A percentile compares a stretch with the other conserved stretches of the same genome.
phyloP scores from a whole-genome alignment of 2,888 invertebrate species.

The Leptogaster cylindrica region DNA sequence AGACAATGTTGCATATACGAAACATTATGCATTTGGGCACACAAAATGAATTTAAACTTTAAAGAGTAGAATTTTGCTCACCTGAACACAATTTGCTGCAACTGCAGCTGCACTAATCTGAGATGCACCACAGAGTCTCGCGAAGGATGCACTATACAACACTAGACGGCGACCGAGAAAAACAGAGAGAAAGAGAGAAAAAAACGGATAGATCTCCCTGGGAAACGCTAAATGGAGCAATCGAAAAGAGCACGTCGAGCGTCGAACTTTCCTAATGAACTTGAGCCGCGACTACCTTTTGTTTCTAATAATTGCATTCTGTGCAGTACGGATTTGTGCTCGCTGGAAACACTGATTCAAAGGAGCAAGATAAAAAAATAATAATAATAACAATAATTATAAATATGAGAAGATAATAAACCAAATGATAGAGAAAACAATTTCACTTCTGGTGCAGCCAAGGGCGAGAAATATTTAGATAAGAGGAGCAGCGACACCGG shows the following conservation, averaged over 20 bases:
- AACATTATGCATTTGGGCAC: too few species aligned
- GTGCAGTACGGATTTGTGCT: neutral
- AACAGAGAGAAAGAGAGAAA: too few species aligned
- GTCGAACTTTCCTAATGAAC: slow-evolving; percentile 6
- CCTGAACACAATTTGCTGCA: too few species aligned
- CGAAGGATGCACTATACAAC: too few species aligned
- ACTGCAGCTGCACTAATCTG: too few species aligned
- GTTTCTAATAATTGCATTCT: neutral
- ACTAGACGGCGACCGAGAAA: too few species aligned
- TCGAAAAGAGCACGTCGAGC: neutral
- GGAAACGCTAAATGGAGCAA: neutral
- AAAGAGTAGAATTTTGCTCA: too few species aligned
- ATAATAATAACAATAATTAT: too few species aligned
- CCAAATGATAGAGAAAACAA: neutral
- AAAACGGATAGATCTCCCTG: neutral
- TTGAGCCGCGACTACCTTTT: slow-evolving; percentile 1
- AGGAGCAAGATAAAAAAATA: too few species aligned
- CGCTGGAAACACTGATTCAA: neutral
- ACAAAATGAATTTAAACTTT: too few species aligned
- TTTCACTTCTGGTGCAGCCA: neutral
- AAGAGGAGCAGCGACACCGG: neutral
- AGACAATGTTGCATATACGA: too few species aligned
- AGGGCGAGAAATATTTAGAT: neutral
- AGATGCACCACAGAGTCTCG: too few species aligned
- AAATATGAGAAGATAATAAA: neutral